These are phyloP conservation scores for Melanotaenia trifasciata DNA, from an alignment of 2,797 vertebrate species.

Conservation along the genomic window DNA sequence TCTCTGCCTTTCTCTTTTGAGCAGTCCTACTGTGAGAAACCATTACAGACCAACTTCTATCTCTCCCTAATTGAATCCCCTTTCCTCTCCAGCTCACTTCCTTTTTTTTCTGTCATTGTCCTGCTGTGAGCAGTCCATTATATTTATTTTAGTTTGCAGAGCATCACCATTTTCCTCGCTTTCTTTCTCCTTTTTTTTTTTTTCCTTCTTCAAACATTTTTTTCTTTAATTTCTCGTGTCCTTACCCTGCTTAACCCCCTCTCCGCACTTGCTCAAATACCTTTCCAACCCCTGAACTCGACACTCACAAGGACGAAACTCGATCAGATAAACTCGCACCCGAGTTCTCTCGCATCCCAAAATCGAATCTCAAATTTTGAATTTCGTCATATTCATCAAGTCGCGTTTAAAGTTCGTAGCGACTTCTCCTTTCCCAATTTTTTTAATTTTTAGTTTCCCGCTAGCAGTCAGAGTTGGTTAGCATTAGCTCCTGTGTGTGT, in stretches of 20 bases:
- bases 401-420: conserved; percentile 3
- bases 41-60: conserved; percentile 78
- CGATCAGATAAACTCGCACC: conserved; percentile 17
- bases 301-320: conserved; percentile 47
- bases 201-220: conserved; percentile 4
- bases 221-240: conserved; percentile 47
- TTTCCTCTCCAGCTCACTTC: conserved; percentile 55
- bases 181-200: conserved; percentile 34
- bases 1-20: conserved; percentile 44
- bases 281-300: conserved; percentile 71
- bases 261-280: conserved; percentile 51
- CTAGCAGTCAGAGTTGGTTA: conserved; percentile 38
- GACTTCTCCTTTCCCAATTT: not conserved
- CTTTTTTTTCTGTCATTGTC: conserved; percentile 58
- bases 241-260: conserved; percentile 55
- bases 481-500: conserved; percentile 51
- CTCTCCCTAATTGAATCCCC: conserved; percentile 82
- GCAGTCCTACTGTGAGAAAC: conserved; percentile 79
- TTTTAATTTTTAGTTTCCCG: conserved; percentile 14
- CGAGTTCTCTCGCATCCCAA: conserved; percentile 20
- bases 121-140: conserved; percentile 77
- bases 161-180: conserved; percentile 60
- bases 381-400: conserved; percentile 31
- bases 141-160: conserved; percentile 79
- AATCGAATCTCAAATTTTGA: conserved; percentile 8